Base-by-base conservation (phyloP, 2,888 invertebrate species). In the Eubasilissa splendida region DNA sequence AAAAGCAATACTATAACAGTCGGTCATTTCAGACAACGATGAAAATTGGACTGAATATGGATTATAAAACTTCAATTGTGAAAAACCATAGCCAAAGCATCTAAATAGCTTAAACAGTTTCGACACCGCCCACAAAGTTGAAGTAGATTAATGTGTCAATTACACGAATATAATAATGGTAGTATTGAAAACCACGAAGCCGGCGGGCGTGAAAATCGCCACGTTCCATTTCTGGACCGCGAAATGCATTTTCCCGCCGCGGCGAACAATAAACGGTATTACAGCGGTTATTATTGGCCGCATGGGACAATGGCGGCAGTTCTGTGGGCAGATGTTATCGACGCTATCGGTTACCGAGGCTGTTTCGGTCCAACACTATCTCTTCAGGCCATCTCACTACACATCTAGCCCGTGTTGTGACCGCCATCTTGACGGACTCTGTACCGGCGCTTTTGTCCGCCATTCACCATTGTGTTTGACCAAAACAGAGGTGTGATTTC, bases 351-450 rank as follows among this genome's bases (percentile, higher is more conserved):
- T 54, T 31, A 22, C 71, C 54, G 11, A 4, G 71, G 42, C 54
- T 31, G 71, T n/a, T n/a, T 54, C 22, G 54, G 71, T n/a, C 68
- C 52, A 1, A 0, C 11, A 42, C 10, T 54, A 53, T 56, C 56
- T 31, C 12, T 50, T n/a, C 71, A 7, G 71, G 54, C 53, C 56
- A 53, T 53, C 71, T 56, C 53, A 11, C 53, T 54, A 71, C 74
- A 74, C 74, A 33, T 74, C 74, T 74, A 33, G 14, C 59, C 50
- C 59, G 50, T 74, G 58, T 59, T 74, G 10, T 74, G 74, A 59
- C 50, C 74, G 22, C 14, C 12, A 42, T 54, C 50, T 74, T 74
- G 58, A 54, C 22, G 58, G 59, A 74, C 59, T 59, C 53, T 14
- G 68, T 52, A 56, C 31, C 71, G 12, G 11, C 31, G 56, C 71